Conservation (phyloP, 2,113 vertebrate genomes). For the Amia ocellicauda region DNA sequence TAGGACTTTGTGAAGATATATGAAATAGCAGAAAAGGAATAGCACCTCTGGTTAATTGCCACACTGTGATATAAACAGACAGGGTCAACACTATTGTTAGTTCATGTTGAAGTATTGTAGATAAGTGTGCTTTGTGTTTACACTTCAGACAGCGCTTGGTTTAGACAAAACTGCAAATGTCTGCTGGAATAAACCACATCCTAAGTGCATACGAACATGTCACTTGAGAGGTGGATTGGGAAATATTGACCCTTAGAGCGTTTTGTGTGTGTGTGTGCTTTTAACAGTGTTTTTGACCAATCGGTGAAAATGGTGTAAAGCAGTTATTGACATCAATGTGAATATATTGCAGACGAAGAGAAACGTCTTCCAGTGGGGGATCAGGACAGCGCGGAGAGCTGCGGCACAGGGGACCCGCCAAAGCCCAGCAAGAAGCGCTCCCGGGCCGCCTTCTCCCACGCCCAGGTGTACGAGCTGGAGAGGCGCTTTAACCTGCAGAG, state of each 20-base stretch:
- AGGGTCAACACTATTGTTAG: too few relatives aligned
- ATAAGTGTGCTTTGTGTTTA: not conserved
- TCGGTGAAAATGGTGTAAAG: not conserved
- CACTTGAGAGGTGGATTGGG: slow-evolving; percentile 2
- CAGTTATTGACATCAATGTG: too few relatives aligned
- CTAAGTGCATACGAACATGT: not conserved
- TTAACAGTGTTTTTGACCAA: not conserved
- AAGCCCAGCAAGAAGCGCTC: slow-evolving; percentile 63
- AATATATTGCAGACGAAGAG: slow-evolving; percentile 28
- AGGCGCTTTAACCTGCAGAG: slow-evolving; percentile 65
- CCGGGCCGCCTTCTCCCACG: slow-evolving; percentile 71
- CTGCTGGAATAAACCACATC: not conserved
- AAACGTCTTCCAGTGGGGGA: not conserved
- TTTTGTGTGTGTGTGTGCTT: too few relatives aligned
- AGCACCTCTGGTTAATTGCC: too few relatives aligned
- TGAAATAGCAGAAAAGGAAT: too few relatives aligned
- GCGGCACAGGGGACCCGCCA: slow-evolving; percentile 21
- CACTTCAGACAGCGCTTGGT: not conserved
- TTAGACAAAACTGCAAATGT: slow-evolving; percentile 9
- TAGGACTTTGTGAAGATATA: too few relatives aligned
- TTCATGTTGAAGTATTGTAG: not conserved
- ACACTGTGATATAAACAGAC: too few relatives aligned
- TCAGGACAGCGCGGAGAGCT: slow-evolving; percentile 18
- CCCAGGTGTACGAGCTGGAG: slow-evolving; percentile 71
- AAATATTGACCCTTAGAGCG: too few relatives aligned